Evolutionary conservation across 2,797 vertebrate genomes (phyloP).

Genomic region (Fratercula arctica): DNA sequence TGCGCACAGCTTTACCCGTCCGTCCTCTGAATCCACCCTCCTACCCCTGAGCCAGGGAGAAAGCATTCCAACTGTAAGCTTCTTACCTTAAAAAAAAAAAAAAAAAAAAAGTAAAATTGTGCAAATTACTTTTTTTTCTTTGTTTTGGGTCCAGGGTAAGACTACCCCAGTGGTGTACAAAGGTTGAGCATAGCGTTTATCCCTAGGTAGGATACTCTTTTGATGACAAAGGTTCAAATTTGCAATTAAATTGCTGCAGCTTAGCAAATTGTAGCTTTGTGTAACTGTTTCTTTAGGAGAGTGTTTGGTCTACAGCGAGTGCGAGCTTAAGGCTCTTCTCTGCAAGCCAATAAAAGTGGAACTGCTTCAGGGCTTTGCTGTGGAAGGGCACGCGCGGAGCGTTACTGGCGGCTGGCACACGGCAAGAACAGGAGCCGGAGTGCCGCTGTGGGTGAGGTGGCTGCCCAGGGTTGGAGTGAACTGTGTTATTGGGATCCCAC

Average conservation of each 20-base stretch:
- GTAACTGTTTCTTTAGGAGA: background rate
- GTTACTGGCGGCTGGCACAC: fast-evolving
- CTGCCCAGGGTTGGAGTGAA: background rate
- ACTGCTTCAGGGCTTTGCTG: background rate
- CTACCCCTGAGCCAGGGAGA: background rate
- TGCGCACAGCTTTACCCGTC: background rate
- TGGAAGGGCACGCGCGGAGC: background rate
- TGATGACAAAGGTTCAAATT: background rate
- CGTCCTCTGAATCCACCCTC: background rate
- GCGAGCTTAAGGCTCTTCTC: background rate
- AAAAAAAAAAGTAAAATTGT: background rate
- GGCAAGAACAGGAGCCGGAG: background rate
- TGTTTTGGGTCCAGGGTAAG: background rate
- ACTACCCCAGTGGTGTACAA: background rate
- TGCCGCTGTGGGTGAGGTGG: background rate
- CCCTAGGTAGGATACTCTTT: background rate
- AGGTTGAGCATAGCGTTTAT: background rate
- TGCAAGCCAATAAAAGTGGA: background rate
- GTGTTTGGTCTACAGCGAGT: background rate
- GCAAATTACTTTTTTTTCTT: background rate
- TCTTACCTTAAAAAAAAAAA: background rate
- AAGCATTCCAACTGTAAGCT: background rate
- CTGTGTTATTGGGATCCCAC: fast-evolving
- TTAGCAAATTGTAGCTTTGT: background rate
- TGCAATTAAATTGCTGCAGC: background rate